Conservation (phyloP, 2,113 vertebrate species). For the Eidolon helvum region DNA sequence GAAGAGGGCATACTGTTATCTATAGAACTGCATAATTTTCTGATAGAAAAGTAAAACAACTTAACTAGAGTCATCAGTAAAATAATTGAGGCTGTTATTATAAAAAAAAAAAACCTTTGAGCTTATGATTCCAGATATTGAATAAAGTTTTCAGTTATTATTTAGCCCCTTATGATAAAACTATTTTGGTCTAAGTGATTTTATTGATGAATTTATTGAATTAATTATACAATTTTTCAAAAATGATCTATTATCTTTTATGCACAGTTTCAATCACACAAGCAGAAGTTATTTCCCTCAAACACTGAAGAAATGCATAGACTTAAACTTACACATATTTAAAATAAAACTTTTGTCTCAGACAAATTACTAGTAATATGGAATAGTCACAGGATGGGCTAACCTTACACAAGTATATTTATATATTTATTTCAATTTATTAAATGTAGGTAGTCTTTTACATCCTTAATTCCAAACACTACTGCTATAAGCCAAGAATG, state of each 20-base stretch:
- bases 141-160: constrained; percentile 38
- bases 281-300: neutral
- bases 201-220: constrained; percentile 6
- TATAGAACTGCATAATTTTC: constrained; percentile 3
- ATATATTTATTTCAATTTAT: constrained; percentile 88
- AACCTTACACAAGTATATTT: constrained; percentile 85
- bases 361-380: constrained; percentile 1
- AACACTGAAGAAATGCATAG: neutral
- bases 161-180: constrained; percentile 22
- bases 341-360: neutral
- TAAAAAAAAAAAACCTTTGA: neutral
- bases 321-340: neutral
- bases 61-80: constrained; percentile 27
- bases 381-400: constrained; percentile 75
- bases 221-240: neutral
- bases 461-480: constrained; percentile 82
- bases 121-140: neutral
- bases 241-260: neutral
- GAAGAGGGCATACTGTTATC: neutral
- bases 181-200: constrained; percentile 7
- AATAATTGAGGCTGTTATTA: neutral
- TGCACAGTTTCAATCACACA: neutral
- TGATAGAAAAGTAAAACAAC: neutral
- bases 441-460: constrained; percentile 84
- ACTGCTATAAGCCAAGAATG: constrained; percentile 85